These are phyloP conservation scores for Neoascia interrupta DNA, from an alignment of 2,888 invertebrate species.

Conservation along the genomic window DNA sequence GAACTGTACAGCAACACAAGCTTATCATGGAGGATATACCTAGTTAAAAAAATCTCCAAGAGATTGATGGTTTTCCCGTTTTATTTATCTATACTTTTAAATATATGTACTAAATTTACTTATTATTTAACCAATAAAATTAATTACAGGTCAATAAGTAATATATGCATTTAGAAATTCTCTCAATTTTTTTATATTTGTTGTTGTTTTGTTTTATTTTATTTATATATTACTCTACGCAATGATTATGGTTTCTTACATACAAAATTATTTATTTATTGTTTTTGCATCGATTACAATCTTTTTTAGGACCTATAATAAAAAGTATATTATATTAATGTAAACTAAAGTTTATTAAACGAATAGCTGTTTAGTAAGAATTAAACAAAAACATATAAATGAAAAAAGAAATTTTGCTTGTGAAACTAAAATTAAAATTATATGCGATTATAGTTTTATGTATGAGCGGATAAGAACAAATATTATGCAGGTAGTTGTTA, in stretches of 20 bases:
- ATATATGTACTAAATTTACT: conserved; percentile 59
- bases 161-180: conserved; percentile 62
- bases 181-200: conserved; percentile 46
- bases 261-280: conserved; percentile 69
- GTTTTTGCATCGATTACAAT: conserved; percentile 63
- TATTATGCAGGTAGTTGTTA: no score
- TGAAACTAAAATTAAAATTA: conserved; percentile 47
- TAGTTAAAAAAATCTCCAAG: no score
- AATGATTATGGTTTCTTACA: conserved; percentile 69
- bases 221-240: conserved; percentile 65
- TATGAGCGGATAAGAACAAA: conserved; percentile 38
- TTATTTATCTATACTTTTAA: conserved; percentile 38
- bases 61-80: conserved; percentile 37
- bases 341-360: conserved; percentile 54
- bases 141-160: conserved; percentile 60
- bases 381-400: conserved; percentile 25
- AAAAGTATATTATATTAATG: conserved; percentile 26
- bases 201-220: conserved; percentile 46
- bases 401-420: conserved; percentile 31
- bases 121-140: conserved; percentile 61
- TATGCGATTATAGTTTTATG: conserved; percentile 37
- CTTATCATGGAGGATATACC: no score
- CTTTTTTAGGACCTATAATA: conserved; percentile 50
- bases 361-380: conserved; percentile 43
- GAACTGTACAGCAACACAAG: no score